These are phyloP conservation scores for Tenthredo mesomela DNA, from an alignment of 2,888 invertebrate genomes.

Conservation along the genomic window DNA sequence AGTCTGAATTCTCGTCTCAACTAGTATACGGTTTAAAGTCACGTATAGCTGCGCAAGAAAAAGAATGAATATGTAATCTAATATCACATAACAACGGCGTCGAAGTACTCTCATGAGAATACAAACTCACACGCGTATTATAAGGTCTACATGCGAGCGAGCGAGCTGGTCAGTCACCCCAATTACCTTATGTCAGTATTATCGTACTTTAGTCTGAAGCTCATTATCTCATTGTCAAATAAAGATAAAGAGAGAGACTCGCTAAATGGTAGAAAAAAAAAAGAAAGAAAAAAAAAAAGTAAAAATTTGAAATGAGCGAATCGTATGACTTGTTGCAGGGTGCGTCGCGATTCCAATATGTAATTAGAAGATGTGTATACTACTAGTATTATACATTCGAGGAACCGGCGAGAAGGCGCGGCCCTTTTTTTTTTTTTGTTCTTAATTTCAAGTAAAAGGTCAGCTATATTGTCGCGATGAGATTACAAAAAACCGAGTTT, in stretches of 20 bases:
- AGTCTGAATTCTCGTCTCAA: too few relatives aligned
- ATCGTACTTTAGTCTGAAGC: not conserved
- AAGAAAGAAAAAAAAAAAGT: too few relatives aligned
- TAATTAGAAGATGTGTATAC: not conserved
- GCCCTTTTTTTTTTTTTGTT: not conserved
- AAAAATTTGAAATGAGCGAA: not conserved
- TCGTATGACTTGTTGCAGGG: not conserved
- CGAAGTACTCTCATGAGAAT: not conserved
- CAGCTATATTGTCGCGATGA: too few relatives aligned
- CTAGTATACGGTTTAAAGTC: not conserved
- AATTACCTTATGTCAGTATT: not conserved
- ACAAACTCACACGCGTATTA: not conserved
- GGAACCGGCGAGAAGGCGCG: not conserved
- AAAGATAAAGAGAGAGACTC: not conserved
- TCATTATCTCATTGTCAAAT: not conserved
- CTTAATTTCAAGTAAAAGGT: too few relatives aligned
- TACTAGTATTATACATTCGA: too few relatives aligned
- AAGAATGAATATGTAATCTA: not conserved
- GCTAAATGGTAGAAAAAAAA: not conserved
- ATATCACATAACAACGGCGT: not conserved
- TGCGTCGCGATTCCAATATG: constrained; percentile 2
- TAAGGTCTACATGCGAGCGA: not conserved
- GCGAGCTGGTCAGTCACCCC: not conserved
- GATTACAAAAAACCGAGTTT: too few relatives aligned
- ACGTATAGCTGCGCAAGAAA: not conserved